These are phyloP conservation scores for Zaprionus tsacasi DNA, from an alignment of 1,140 invertebrate genomes.

Conservation along the genomic window DNA sequence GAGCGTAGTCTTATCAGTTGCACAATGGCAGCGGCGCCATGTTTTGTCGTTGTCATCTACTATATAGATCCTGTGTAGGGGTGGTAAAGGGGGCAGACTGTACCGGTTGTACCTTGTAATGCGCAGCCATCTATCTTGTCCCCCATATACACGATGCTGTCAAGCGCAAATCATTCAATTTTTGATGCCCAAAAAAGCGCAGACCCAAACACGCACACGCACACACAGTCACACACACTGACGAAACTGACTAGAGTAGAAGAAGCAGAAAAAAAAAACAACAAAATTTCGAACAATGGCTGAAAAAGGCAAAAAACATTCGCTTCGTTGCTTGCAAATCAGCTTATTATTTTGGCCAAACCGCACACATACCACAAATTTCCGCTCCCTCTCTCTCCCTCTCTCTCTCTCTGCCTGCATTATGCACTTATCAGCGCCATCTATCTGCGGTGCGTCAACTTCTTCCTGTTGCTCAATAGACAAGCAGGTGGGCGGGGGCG, in stretches of 20 bases:
- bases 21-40: constrained; percentile 39
- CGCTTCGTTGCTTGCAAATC: constrained; percentile 49
- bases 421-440: constrained; percentile 75
- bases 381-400: constrained; percentile 22
- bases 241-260: background rate
- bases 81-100: background rate
- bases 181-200: constrained; percentile 28
- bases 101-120: background rate
- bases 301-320: constrained; percentile 23
- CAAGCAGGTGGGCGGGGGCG: background rate
- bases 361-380: constrained; percentile 51
- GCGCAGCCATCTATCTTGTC: constrained; percentile 26
- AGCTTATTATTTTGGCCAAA: constrained; percentile 52
- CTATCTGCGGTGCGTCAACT: constrained; percentile 68
- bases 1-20: constrained; percentile 37
- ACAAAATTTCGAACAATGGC: constrained; percentile 53
- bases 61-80: constrained; percentile 24
- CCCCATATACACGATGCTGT: constrained; percentile 41
- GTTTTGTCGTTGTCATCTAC: constrained; percentile 30
- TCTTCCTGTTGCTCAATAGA: constrained; percentile 55
- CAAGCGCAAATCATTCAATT: constrained; percentile 73
- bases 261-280: constrained; percentile 37
- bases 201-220: constrained; percentile 14
- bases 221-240: constrained; percentile 17
- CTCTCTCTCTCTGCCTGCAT: constrained; percentile 33